These are phyloP conservation scores for Caenorhabditis angaria DNA, from an alignment of 2,888 invertebrate species.

Conservation along the genomic window DNA sequence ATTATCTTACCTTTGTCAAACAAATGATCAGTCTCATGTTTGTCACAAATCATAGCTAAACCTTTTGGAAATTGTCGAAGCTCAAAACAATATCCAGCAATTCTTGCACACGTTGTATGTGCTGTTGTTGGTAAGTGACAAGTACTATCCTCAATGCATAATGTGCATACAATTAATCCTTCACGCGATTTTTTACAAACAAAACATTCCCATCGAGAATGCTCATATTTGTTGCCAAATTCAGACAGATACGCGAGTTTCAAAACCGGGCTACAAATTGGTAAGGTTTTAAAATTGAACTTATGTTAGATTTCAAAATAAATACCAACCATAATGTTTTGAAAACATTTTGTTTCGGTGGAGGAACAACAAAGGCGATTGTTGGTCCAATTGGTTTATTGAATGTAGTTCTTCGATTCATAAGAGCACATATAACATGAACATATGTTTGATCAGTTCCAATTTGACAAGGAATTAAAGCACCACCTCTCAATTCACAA, in stretches of 20 bases:
- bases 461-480: slow-evolving; percentile 45
- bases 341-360: slow-evolving; percentile 15
- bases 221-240: slow-evolving; percentile 33
- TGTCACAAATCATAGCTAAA: slow-evolving; percentile 43
- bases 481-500: slow-evolving; percentile 65
- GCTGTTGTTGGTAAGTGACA: slow-evolving; percentile 18
- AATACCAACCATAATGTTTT: neutral
- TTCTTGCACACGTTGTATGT: slow-evolving; percentile 78
- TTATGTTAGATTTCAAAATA: neutral
- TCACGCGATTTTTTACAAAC: slow-evolving; percentile 27
- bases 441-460: slow-evolving; percentile 53
- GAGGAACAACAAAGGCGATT: slow-evolving; percentile 20
- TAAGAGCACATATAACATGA: slow-evolving; percentile 63
- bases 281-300: neutral
- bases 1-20: slow-evolving; percentile 8
- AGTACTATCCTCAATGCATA: slow-evolving; percentile 26
- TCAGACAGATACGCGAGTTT: slow-evolving; percentile 16
- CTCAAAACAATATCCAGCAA: slow-evolving; percentile 59
- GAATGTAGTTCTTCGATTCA: slow-evolving; percentile 44
- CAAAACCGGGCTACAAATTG: neutral
- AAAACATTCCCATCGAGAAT: slow-evolving; percentile 35
- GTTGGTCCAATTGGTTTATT: slow-evolving; percentile 29
- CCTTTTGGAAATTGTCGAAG: slow-evolving; percentile 38
- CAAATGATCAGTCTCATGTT: slow-evolving; percentile 27
- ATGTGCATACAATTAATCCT: slow-evolving; percentile 37